Conservation (phyloP, 2,113 vertebrate species). For the Myocastor coypus region DNA sequence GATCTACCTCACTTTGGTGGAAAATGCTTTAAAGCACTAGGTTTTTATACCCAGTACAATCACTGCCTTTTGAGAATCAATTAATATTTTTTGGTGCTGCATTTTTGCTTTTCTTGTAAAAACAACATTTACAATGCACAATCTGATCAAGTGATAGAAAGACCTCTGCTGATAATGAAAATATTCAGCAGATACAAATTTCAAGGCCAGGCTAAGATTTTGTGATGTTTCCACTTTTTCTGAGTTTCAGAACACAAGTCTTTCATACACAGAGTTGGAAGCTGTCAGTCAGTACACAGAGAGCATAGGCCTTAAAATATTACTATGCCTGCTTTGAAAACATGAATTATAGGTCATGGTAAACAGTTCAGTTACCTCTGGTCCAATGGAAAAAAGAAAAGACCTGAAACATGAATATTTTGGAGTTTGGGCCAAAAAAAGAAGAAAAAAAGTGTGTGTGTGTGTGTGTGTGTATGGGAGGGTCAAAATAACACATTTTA, state of each 20-base stretch:
- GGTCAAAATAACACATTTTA: conserved; percentile 16
- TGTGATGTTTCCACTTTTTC: neutral
- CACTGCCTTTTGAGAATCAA: neutral
- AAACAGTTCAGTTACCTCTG: neutral
- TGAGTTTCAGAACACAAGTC: neutral
- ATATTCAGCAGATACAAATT: neutral
- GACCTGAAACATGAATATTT: neutral
- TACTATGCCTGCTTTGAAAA: conserved; percentile 31
- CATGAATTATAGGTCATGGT: neutral
- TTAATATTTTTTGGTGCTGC: neutral
- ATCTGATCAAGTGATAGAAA: conserved; percentile 22
- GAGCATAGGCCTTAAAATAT: neutral
- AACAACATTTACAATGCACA: conserved; percentile 11
- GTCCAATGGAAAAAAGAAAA: conserved; percentile 36
- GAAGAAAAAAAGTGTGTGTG: neutral
- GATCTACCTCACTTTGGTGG: neutral
- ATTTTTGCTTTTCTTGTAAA: conserved; percentile 30
- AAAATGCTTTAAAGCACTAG: conserved; percentile 14
- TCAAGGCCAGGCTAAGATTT: neutral
- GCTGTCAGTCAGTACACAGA: neutral
- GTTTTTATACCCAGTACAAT: neutral
- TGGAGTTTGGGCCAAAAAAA: conserved; percentile 33
- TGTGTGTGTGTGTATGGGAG: neutral
- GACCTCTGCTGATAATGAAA: neutral
- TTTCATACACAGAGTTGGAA: neutral